Percentiles rank a stretch among this genome's conserved stretches.
phyloP scores from a whole-genome alignment of 2,888 invertebrate genomes.

The Andrena hattorfiana region DNA sequence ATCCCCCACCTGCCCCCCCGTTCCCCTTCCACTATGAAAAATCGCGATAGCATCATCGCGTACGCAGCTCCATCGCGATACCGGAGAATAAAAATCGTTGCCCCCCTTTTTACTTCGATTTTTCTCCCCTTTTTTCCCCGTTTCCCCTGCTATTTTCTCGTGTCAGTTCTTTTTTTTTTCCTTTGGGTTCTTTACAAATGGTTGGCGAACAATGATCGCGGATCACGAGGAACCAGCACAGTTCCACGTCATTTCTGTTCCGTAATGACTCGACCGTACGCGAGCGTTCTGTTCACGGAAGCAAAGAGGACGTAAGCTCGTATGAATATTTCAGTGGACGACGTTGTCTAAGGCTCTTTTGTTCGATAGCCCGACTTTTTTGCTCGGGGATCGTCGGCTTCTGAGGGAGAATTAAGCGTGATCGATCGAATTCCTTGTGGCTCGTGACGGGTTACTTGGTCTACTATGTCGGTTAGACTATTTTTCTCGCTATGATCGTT shows the following conservation, averaged over 20 bases:
- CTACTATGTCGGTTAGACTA: background rate
- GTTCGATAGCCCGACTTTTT: conserved; percentile 4
- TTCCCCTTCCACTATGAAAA: conserved; percentile 47
- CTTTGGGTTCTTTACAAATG: conserved; percentile 15
- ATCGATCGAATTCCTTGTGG: conserved; percentile 6
- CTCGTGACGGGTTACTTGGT: background rate
- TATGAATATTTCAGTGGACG: conserved; percentile 49
- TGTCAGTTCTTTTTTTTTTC: background rate
- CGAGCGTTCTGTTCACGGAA: conserved; percentile 14
- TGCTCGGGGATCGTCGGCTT: conserved; percentile 11
- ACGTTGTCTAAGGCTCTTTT: conserved; percentile 11
- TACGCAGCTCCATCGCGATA: conserved; percentile 50
- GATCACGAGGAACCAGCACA: conserved; percentile 26
- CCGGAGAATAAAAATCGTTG: conserved; percentile 2
- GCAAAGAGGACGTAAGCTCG: conserved; percentile 33
- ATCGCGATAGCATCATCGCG: conserved; percentile 52
- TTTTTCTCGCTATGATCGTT: background rate
- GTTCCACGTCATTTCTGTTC: conserved; percentile 39
- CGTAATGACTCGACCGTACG: conserved; percentile 34
- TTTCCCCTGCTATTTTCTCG: background rate
- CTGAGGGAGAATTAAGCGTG: conserved; percentile 25
- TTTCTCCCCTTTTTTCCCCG: background rate
- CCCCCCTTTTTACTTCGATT: conserved; percentile 33
- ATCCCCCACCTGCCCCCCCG: conserved; percentile 15
- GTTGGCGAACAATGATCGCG: conserved; percentile 35